Evolutionary conservation across 2,888 invertebrate species (phyloP), one percentile per base, ranked within the genome.

Genomic region (Crematogaster levior): DNA sequence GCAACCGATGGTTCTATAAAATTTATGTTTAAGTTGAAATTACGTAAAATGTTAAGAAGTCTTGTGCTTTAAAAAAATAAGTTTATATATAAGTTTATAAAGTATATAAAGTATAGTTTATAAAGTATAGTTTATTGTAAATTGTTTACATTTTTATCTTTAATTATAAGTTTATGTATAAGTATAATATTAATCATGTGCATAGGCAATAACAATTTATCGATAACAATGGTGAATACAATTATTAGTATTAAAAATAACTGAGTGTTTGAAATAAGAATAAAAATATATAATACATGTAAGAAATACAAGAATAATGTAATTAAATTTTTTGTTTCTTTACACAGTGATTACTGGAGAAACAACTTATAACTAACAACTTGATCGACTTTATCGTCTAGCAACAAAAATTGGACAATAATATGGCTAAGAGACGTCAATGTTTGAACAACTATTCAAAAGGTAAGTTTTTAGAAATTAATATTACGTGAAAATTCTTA

Each of bases 121-220:
- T n/a, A n/a, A n/a, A n/a, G n/a, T n/a, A n/a, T n/a, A n/a, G n/a
- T n/a, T n/a, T n/a, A n/a, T n/a, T n/a, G n/a, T n/a, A n/a, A n/a
- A n/a, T n/a, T n/a, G n/a, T n/a, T n/a, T n/a, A n/a, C n/a, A n/a
- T n/a, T n/a, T n/a, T n/a, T n/a, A n/a, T n/a, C n/a, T n/a, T n/a
- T n/a, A n/a, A n/a, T n/a, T n/a, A n/a, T n/a, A n/a, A n/a, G n/a
- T n/a, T n/a, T n/a, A n/a, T n/a, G n/a, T n/a, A n/a, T n/a, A n/a
- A n/a, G n/a, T n/a, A n/a, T n/a, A 66, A 48, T 66, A 48, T 66
- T 66, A 66, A 56, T 27, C 15, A 66, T 30, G 6, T 68, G 12
- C n/a, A 66, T 7, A 48, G n/a, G n/a, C 15, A n/a, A 66, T 68
- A 21, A 48, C 15, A 21, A 48, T 34, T 30, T n/a, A 18, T 15